Conservation (phyloP, 2,797 vertebrate species). For the Halcyon leucocephala region DNA sequence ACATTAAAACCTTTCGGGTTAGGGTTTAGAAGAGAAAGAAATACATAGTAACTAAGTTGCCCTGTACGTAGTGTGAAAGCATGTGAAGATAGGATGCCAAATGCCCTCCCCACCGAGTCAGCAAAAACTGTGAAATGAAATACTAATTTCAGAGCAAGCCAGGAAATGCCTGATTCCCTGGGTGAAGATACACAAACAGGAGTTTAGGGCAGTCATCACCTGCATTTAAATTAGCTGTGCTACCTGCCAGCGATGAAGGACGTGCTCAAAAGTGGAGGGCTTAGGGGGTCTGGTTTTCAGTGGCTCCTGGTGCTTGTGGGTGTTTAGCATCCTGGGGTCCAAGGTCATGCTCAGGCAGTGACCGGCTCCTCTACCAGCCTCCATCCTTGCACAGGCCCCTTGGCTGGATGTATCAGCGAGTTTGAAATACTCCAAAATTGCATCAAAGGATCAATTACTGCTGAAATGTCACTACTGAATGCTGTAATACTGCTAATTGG, state of each 20-base stretch:
- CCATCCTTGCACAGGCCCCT: not conserved
- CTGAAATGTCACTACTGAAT: slow-evolving; percentile 25
- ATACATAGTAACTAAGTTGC: not conserved
- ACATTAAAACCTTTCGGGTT: slow-evolving; percentile 33
- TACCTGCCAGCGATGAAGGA: not conserved
- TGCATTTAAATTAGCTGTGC: slow-evolving; percentile 15
- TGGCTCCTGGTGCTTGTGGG: not conserved
- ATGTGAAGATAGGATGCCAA: not conserved
- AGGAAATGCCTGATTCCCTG: slow-evolving; percentile 12
- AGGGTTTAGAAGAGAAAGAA: slow-evolving; percentile 2
- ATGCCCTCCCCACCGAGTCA: not conserved
- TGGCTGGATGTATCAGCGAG: not conserved
- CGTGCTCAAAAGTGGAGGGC: not conserved
- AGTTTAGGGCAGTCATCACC: not conserved
- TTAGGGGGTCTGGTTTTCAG: not conserved
- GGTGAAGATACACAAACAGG: not conserved
- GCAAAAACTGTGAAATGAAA: slow-evolving; percentile 9
- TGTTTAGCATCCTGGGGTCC: not conserved
- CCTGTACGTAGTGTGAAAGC: not conserved
- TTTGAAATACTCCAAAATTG: slow-evolving; percentile 8
- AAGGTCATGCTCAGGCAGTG: not conserved
- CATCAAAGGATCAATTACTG: slow-evolving; percentile 23
- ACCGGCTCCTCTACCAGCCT: not conserved
- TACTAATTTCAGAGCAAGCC: not conserved
- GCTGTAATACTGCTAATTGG: slow-evolving; percentile 29